phyloP scores from a whole-genome alignment of 1,140 invertebrate genomes.

The Calliopsis andreniformis region DNA sequence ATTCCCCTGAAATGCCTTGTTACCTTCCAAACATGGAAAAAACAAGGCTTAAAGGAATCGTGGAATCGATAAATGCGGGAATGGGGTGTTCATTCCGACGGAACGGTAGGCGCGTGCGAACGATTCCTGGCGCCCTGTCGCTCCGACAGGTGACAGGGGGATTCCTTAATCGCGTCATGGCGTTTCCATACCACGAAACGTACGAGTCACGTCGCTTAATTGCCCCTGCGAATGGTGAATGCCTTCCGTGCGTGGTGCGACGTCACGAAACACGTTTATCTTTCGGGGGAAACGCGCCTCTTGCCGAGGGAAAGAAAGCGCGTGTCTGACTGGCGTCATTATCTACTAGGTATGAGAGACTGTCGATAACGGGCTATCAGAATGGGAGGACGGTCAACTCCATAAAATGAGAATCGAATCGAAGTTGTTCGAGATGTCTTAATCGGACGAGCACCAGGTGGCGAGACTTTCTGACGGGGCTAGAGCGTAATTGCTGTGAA shows the following conservation, averaged over 20 bases:
- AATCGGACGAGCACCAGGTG: slow-evolving; percentile 51
- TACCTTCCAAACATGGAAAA: too few relatives aligned
- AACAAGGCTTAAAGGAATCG: too few relatives aligned
- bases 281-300: slow-evolving; percentile 56
- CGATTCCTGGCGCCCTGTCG: slow-evolving; percentile 48
- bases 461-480: slow-evolving; percentile 21
- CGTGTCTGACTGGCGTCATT: slow-evolving; percentile 50
- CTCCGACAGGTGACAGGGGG: slow-evolving; percentile 61
- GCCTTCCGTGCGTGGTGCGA: slow-evolving; percentile 37
- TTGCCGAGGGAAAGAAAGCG: slow-evolving; percentile 31
- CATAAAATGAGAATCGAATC: background rate
- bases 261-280: slow-evolving; percentile 52
- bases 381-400: slow-evolving; percentile 32
- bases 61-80: background rate
- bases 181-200: slow-evolving; percentile 71
- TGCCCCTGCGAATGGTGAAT: slow-evolving; percentile 67
- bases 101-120: slow-evolving; percentile 44
- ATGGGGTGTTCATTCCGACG: slow-evolving; percentile 1
- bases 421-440: slow-evolving; percentile 23
- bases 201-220: slow-evolving; percentile 76
- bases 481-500: background rate
- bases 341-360: slow-evolving; percentile 35
- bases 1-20: too few relatives aligned
- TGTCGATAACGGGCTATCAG: slow-evolving; percentile 59
- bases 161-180: slow-evolving; percentile 70